phyloP scores from a whole-genome alignment of 2,888 invertebrate species.

The Gnatocerus cornutus region DNA sequence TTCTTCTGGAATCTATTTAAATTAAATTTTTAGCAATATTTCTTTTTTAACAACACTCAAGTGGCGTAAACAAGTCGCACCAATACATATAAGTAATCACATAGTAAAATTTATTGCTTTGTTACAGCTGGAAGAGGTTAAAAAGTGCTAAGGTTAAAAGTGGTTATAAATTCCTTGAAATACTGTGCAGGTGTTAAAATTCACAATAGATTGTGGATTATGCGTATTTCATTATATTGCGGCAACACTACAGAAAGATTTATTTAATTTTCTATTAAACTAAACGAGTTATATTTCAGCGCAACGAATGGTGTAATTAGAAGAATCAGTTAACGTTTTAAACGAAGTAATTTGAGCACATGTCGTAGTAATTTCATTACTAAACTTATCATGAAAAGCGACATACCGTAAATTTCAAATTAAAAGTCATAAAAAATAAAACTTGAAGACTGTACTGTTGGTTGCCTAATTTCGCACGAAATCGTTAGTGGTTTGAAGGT shows the following conservation, averaged over 20 bases:
- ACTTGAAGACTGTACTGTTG: too few relatives aligned
- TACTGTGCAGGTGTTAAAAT: background rate
- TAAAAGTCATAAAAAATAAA: background rate
- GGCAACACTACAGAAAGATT: background rate
- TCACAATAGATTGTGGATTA: background rate
- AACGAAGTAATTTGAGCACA: background rate
- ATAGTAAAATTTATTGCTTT: too few relatives aligned
- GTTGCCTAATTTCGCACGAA: too few relatives aligned
- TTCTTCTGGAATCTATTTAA: too few relatives aligned
- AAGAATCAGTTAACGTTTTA: background rate
- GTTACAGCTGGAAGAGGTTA: background rate
- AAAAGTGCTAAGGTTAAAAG: background rate
- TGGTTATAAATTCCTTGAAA: background rate
- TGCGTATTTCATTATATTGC: background rate
- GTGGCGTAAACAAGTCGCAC: too few relatives aligned
- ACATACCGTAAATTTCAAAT: too few relatives aligned
- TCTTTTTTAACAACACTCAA: too few relatives aligned
- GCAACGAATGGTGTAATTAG: background rate
- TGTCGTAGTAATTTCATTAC: too few relatives aligned
- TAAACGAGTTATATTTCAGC: background rate
- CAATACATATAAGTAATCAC: too few relatives aligned
- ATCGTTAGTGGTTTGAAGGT: too few relatives aligned
- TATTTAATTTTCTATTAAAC: background rate
- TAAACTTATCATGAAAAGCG: too few relatives aligned
- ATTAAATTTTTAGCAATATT: too few relatives aligned